These are phyloP conservation scores for Omphaloscelis lunosa DNA, from an alignment of 2,888 invertebrate genomes.

Conservation along the genomic window DNA sequence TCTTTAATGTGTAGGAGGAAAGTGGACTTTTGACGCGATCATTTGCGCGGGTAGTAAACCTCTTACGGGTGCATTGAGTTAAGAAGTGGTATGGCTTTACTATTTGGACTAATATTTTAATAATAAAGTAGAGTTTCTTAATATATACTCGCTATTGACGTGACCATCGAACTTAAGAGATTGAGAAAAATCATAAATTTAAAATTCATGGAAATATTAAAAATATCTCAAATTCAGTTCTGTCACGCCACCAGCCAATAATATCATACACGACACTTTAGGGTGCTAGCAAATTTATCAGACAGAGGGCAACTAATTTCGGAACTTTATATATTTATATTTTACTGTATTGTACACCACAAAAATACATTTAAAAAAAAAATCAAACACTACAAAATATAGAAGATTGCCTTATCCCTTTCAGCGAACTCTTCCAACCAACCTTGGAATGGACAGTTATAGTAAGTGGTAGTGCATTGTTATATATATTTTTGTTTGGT, in stretches of 20 bases:
- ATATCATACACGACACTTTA: background rate
- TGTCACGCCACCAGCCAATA: background rate
- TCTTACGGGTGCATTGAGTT: conserved; percentile 26
- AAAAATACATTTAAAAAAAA: no score
- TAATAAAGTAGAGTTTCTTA: background rate
- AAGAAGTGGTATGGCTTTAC: background rate
- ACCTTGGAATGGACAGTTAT: no score
- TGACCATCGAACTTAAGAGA: background rate
- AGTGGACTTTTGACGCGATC: conserved; percentile 7
- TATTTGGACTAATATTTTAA: background rate
- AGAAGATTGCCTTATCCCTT: no score
- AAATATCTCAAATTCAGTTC: background rate
- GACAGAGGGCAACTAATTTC: background rate
- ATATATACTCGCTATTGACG: background rate
- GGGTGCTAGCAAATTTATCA: background rate
- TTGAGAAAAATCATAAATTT: background rate
- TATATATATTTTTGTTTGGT: background rate
- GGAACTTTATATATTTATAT: background rate
- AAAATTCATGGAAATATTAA: background rate
- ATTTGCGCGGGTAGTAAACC: conserved; percentile 30
- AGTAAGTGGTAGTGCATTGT: background rate
- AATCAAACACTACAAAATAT: no score
- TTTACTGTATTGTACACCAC: no score
- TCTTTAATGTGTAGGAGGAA: conserved; percentile 7
- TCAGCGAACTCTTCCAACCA: no score